Percentiles rank a stretch among this genome's conserved stretches.
These are phyloP conservation scores for Thalassarche chlororhynchos DNA, from an alignment of 2,113 vertebrate genomes.

Conservation along the genomic window DNA sequence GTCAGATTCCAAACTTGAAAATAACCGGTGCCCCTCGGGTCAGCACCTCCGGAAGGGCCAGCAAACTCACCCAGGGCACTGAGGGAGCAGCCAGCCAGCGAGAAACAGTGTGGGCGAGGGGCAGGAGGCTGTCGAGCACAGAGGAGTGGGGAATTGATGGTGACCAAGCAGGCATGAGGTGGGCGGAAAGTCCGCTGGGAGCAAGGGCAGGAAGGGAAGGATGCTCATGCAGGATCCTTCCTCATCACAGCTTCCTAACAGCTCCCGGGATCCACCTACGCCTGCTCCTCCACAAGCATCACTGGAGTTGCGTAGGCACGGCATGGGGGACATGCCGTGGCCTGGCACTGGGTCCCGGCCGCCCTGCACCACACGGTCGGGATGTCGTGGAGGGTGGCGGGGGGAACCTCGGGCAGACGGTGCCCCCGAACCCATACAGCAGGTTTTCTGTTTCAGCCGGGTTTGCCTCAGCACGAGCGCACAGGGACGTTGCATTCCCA, in stretches of 20 bases:
- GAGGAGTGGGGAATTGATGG: background rate
- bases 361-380: fast-evolving
- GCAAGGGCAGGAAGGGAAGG: background rate
- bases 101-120: fast-evolving
- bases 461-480: fast-evolving
- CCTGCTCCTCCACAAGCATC: background rate
- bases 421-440: background rate
- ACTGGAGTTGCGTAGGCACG: background rate
- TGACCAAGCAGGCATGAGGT: fast-evolving
- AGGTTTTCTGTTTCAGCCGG: background rate
- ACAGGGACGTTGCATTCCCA: fast-evolving
- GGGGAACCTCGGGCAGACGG: fast-evolving
- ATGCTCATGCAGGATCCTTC: background rate
- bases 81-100: background rate
- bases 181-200: fast-evolving
- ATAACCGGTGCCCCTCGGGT: fast-evolving
- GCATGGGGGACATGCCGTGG: fast-evolving
- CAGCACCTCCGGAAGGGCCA: background rate
- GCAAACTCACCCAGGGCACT: background rate
- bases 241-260: background rate
- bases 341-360: background rate
- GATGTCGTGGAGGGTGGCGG: fast-evolving
- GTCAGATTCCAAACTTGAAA: background rate
- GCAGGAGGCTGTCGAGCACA: background rate
- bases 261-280: background rate